These are phyloP conservation scores for Odiellus spinosus DNA, from an alignment of 2,888 invertebrate genomes.

Conservation along the genomic window DNA sequence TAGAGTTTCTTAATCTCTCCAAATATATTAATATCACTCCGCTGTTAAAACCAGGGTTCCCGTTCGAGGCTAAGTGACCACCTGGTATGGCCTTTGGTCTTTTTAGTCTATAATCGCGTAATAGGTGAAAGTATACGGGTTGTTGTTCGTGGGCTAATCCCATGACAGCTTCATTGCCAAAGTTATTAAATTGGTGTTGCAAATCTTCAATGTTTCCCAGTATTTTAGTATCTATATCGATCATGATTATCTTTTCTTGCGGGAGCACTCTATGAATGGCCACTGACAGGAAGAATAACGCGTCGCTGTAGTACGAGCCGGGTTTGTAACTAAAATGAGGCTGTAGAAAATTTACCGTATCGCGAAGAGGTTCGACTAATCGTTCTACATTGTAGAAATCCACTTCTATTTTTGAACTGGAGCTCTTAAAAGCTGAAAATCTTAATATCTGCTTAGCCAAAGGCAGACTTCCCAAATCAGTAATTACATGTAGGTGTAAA, in stretches of 20 bases:
- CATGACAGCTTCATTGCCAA: conserved; percentile 45
- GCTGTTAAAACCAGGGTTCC: conserved; percentile 57
- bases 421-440: not conserved
- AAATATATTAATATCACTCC: conserved; percentile 58
- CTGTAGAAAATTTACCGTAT: conserved; percentile 45
- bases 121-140: conserved; percentile 59
- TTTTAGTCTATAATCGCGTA: conserved; percentile 43
- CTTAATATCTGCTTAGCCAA: not conserved
- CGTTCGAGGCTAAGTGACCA: conserved; percentile 38
- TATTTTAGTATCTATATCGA: conserved; percentile 63
- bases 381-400: conserved; percentile 14
- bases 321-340: conserved; percentile 50
- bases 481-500: conserved; percentile 9
- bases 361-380: conserved; percentile 10
- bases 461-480: no score
- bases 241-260: conserved; percentile 43
- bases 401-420: conserved; percentile 4
- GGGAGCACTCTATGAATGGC: conserved; percentile 53
- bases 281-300: conserved; percentile 58
- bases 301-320: conserved; percentile 58
- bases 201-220: conserved; percentile 47
- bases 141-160: conserved; percentile 43
- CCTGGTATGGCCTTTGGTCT: conserved; percentile 45
- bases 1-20: conserved; percentile 45
- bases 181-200: conserved; percentile 48